phyloP scores from a whole-genome alignment of 35 echinoderm and acorn worm genomes.

The Heliocidaris erythrogramma region DNA sequence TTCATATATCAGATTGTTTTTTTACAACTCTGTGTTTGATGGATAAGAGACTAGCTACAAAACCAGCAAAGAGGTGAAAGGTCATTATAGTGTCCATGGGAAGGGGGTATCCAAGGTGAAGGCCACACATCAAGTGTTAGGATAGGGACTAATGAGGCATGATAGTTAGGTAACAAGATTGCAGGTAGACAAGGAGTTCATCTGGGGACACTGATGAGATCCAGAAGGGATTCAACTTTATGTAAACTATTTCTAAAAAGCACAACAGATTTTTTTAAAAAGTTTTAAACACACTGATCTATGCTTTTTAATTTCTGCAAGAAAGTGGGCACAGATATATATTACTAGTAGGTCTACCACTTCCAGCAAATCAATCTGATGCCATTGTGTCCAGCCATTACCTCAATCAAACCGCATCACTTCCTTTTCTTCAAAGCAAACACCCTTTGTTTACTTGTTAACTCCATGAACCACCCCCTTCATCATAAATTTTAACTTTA shows the following conservation, averaged over 20 bases:
- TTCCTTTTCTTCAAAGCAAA: neutral
- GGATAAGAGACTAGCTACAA: neutral
- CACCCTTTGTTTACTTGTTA: neutral
- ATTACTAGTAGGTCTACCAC: too few species aligned
- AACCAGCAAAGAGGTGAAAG: neutral
- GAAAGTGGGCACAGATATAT: neutral
- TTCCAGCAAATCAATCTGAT: neutral
- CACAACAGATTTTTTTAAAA: too few species aligned
- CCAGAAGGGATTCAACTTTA: too few species aligned
- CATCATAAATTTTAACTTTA: neutral
- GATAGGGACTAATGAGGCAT: neutral
- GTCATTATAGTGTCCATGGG: neutral
- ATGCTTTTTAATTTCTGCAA: neutral
- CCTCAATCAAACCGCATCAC: neutral
- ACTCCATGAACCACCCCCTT: neutral
- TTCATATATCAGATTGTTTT: neutral
- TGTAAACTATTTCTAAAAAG: too few species aligned
- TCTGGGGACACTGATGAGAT: neutral
- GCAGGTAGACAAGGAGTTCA: neutral
- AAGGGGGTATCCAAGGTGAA: conserved; percentile 9
- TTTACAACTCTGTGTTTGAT: neutral
- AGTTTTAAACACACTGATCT: neutral
- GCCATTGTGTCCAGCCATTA: neutral
- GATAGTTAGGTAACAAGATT: neutral
- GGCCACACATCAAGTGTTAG: conserved; percentile 41